Evolutionary conservation across 2,888 invertebrate species (phyloP).

Genomic region (Acronicta psi): DNA sequence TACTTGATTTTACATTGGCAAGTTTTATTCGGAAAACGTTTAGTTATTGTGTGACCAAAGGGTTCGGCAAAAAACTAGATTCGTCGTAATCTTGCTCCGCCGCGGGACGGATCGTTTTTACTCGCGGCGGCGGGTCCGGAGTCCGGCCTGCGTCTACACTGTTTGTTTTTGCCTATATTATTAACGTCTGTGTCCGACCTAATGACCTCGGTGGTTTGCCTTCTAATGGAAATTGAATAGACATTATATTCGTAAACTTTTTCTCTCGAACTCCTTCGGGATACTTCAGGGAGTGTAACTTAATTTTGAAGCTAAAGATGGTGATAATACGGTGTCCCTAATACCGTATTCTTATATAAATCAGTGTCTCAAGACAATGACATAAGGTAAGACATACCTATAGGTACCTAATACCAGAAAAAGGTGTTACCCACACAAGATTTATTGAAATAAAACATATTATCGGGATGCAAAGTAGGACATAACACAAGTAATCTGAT

Average conservation of each 20-base stretch:
- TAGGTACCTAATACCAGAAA: too few species aligned
- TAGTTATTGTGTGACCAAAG: slow-evolving; percentile 7
- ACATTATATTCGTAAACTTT: background rate
- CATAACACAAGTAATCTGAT: background rate
- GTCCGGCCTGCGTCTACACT: background rate
- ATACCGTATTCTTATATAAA: too few species aligned
- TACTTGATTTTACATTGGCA: background rate
- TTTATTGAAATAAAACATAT: too few species aligned
- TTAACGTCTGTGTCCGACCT: background rate
- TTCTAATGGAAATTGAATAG: slow-evolving; percentile 1
- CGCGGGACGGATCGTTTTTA: slow-evolving; percentile 3
- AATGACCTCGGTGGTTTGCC: background rate
- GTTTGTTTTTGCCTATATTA: slow-evolving; percentile 15
- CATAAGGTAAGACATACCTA: too few species aligned
- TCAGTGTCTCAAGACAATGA: too few species aligned
- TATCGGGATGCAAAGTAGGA: too few species aligned
- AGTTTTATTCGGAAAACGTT: slow-evolving; percentile 3
- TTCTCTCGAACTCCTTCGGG: background rate
- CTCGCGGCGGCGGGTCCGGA: too few species aligned
- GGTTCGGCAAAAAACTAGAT: slow-evolving; percentile 21
- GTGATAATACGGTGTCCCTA: background rate
- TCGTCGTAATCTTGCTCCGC: slow-evolving; percentile 6
- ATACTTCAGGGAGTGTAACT: background rate
- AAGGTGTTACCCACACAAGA: too few species aligned
- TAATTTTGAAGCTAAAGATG: background rate